phyloP scores from a whole-genome alignment of 2,888 invertebrate genomes.

The Romanomermis culicivorax region DNA sequence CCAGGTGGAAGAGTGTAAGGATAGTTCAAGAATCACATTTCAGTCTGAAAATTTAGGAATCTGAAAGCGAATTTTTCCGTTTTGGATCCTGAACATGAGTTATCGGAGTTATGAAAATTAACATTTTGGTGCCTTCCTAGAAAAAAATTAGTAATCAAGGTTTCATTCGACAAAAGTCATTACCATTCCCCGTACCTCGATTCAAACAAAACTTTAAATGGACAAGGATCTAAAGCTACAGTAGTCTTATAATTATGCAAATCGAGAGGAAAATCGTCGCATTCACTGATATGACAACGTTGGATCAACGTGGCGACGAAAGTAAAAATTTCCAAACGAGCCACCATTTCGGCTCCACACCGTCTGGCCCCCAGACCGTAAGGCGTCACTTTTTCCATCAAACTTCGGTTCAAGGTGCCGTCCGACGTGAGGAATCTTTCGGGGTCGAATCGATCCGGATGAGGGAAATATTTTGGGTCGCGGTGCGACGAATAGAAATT shows the following conservation, averaged over 20 bases:
- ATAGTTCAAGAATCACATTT: no score
- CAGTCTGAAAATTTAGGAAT: no score
- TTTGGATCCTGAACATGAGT: no score
- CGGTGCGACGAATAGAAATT: conserved; percentile 17
- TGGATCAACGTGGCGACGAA: conserved; percentile 11
- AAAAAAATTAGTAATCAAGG: no score
- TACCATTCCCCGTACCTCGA: conserved; percentile 6
- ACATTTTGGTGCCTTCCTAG: no score
- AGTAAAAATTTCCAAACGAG: conserved; percentile 10
- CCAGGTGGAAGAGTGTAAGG: no score
- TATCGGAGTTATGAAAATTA: no score
- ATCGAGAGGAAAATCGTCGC: conserved; percentile 1
- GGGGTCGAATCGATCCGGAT: conserved; percentile 20
- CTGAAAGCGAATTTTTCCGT: no score
- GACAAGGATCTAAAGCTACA: conserved; percentile 8
- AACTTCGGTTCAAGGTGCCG: background rate
- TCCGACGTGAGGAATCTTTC: conserved; percentile 16
- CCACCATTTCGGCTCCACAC: conserved; percentile 11
- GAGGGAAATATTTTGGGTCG: conserved; percentile 17
- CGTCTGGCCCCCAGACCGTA: conserved; percentile 11
- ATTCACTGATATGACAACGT: background rate
- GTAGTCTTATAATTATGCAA: conserved; percentile 4
- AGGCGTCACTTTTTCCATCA: conserved; percentile 4
- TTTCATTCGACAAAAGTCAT: no score
- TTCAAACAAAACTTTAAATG: conserved; percentile 6